Percentiles rank a stretch among this genome's conserved stretches.
Conservation (phyloP, 1,140 invertebrate genomes). For the Vollenhovia emeryi region DNA sequence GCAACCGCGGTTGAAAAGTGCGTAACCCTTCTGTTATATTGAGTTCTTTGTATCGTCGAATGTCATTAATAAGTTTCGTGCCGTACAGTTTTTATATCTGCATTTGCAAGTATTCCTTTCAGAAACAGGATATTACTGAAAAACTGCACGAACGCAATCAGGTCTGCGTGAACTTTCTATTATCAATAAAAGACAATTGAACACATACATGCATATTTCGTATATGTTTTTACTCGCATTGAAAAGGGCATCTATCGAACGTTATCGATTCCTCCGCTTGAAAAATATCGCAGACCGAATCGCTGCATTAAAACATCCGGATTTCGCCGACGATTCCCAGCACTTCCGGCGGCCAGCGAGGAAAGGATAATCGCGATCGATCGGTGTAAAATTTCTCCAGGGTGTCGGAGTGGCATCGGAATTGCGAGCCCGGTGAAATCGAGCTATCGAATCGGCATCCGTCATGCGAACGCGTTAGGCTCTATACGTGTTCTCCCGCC, state of each 20-base stretch:
- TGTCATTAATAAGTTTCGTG: not conserved
- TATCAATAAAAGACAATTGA: not conserved
- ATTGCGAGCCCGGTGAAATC: slow-evolving; percentile 78
- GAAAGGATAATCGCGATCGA: slow-evolving; percentile 67
- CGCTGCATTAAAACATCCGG: not conserved
- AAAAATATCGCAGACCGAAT: slow-evolving; percentile 6
- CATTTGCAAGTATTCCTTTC: not conserved
- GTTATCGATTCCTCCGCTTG: not conserved
- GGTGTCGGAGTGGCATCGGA: slow-evolving; percentile 72
- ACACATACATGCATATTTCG: not conserved
- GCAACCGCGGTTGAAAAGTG: slow-evolving; percentile 20
- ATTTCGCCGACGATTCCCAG: slow-evolving; percentile 15
- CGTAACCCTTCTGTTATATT: slow-evolving; percentile 1
- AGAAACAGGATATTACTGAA: not conserved
- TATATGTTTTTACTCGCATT: not conserved
- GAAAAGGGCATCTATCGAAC: not conserved
- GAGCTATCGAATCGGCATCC: slow-evolving; percentile 82
- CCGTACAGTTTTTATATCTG: not conserved
- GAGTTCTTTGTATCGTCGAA: not conserved
- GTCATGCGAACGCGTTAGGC: slow-evolving; percentile 80
- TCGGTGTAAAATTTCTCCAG: slow-evolving; percentile 73
- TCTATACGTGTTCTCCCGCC: slow-evolving; percentile 72
- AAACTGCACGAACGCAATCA: not conserved
- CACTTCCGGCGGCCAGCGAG: slow-evolving; percentile 17
- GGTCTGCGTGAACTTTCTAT: not conserved